Evolutionary conservation across 2,888 invertebrate genomes (phyloP), one percentile per base, ranked within the genome.

Genomic region (Pandemis corylana): DNA sequence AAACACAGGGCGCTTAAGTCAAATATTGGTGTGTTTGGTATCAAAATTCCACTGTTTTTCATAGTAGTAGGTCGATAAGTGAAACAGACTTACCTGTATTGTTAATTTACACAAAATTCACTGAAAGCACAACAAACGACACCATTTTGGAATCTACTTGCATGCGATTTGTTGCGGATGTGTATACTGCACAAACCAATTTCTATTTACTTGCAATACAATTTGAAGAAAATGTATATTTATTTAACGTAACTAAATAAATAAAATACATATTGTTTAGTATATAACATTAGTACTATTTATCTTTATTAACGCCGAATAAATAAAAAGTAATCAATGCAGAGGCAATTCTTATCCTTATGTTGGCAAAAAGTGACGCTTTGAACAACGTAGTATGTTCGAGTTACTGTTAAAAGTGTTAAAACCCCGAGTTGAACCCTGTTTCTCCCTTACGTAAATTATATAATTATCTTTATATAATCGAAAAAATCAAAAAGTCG

Each of bases 81-180:
- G 12, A 56, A 59, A 67, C 53, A 56, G 63, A 71, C 75, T 75
- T 67, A 46, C 75, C 66, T 75, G 46, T 67, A 71, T 62, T 71
- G 46, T 56, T 82, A 80, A 80, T 84, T 80, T 83, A 86, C 84
- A 72, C 56, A 46, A 87, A 88, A 84, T 90, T 87, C 89, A 87
- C 83, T 80, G 82, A 86, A 90, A 94, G 93, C 94, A 95, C 94
- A 95, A 95, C 94, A 94, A 95, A 94, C 94, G 93, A 83, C 90
- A 92, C 95, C 95, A 95, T 95, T 91, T 95, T 95, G 94, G 92
- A 93, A 89, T 89, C 88, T 90, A 89, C 89, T 76, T 83, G 80
- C 79, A 78, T 80, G 80, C 80, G 80, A 77, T 80, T 81, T 80
- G 82, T 84, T 85, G 83, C 89, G 90, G 90, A 89, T 86, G 84